phyloP scores from a whole-genome alignment of 2,113 vertebrate species.

The Falco punctatus region DNA sequence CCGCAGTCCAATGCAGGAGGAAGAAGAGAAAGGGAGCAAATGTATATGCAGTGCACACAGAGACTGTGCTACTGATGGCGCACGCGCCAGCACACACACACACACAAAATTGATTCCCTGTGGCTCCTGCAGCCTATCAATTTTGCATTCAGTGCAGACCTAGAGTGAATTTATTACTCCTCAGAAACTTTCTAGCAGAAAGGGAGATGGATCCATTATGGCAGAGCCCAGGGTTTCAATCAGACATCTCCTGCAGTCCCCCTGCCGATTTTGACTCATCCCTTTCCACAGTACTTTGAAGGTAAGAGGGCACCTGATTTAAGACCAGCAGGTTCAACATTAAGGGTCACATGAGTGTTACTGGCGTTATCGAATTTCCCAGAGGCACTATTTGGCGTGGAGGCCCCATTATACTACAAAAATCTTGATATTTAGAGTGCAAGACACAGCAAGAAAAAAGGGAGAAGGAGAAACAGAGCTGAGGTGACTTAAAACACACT shows the following conservation, averaged over 20 bases:
- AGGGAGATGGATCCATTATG: background rate
- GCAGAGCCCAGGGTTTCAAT: background rate
- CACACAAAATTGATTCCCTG: background rate
- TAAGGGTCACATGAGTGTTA: background rate
- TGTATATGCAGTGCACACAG: background rate
- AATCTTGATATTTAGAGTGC: background rate
- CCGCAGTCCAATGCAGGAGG: background rate
- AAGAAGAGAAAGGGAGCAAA: background rate
- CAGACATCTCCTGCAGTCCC: background rate
- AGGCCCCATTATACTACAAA: background rate
- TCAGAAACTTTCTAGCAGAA: slow-evolving; percentile 1
- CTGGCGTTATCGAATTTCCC: background rate
- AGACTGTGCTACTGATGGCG: background rate
- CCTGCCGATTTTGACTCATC: background rate
- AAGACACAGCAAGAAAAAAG: background rate
- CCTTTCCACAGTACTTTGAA: background rate
- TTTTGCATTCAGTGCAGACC: slow-evolving; percentile 17
- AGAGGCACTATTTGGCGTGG: accelerated
- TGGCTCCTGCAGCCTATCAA: slow-evolving; percentile 55
- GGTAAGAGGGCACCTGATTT: background rate
- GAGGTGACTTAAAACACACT: background rate
- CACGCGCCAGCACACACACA: background rate
- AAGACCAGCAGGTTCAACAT: background rate
- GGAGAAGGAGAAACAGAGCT: background rate
- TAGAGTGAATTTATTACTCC: slow-evolving; percentile 27